Evolutionary conservation across 2,797 vertebrate genomes (phyloP).

Genomic region (Chrosomus eos): DNA sequence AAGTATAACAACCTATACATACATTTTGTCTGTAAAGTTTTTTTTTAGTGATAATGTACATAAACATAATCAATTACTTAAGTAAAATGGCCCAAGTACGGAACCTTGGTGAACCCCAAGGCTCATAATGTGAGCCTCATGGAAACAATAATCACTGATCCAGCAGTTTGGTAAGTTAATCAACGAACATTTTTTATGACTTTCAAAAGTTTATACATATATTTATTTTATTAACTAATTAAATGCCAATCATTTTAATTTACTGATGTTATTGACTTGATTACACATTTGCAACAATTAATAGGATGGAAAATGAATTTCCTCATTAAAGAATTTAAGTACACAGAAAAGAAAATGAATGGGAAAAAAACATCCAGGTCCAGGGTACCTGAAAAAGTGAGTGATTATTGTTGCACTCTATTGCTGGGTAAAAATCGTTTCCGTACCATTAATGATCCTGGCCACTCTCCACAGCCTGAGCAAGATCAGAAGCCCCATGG

Average conservation of each 20-base stretch:
- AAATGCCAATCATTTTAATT: neutral
- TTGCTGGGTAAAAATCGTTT: neutral
- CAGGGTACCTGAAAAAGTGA: neutral
- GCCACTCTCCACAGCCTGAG: conserved; percentile 95
- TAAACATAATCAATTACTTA: conserved; percentile 50
- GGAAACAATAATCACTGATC: conserved; percentile 72
- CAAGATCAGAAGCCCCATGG: conserved; percentile 89
- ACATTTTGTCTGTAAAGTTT: too few species aligned
- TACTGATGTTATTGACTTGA: neutral
- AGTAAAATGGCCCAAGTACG: conserved; percentile 90
- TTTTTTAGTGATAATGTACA: neutral
- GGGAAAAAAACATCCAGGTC: neutral
- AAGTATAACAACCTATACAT: neutral
- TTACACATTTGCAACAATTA: neutral
- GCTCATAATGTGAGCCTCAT: conserved; percentile 84
- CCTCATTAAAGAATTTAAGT: neutral
- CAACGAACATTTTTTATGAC: too few species aligned
- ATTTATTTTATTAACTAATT: neutral
- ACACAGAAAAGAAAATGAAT: neutral
- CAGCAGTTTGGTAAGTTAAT: conserved; percentile 79
- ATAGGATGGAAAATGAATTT: neutral
- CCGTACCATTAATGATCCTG: conserved; percentile 91
- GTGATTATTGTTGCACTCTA: neutral
- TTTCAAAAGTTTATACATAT: neutral
- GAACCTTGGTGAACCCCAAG: conserved; percentile 88